Evolutionary conservation across 92 coral and sea anemone species (phyloP).

Genomic region (Scolanthus callimorphus): DNA sequence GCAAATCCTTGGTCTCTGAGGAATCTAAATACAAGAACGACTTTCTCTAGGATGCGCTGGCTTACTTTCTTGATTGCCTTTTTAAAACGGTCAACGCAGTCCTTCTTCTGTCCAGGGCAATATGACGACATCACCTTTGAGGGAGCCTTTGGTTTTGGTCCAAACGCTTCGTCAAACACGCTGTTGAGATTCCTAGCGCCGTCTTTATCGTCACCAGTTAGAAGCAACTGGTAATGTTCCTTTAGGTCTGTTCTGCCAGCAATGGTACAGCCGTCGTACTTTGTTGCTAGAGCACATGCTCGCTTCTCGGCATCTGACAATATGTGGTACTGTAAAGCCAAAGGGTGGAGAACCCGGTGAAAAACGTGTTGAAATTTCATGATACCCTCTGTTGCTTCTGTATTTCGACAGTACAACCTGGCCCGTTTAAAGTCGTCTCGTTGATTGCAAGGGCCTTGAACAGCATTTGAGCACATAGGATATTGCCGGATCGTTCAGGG

Average conservation of each 20-base stretch:
- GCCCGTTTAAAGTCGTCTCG: neutral
- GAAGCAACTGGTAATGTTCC: neutral
- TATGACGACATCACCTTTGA: neutral
- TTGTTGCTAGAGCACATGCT: slow-evolving; percentile 14
- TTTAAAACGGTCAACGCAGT: neutral
- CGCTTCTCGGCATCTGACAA: slow-evolving; percentile 3
- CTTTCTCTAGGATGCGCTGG: slow-evolving; percentile 5
- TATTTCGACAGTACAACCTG: slow-evolving; percentile 12
- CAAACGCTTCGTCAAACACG: neutral
- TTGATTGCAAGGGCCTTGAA: neutral
- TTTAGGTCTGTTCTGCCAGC: neutral
- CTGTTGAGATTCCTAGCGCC: neutral
- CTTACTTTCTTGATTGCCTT: neutral
- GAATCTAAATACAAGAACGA: slow-evolving; percentile 14
- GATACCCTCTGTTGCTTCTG: neutral
- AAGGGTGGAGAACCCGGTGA: slow-evolving; percentile 8
- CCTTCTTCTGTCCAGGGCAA: neutral
- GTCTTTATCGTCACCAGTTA: slow-evolving; percentile 5
- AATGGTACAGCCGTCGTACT: neutral
- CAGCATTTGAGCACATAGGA: neutral
- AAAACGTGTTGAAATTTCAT: slow-evolving; percentile 8
- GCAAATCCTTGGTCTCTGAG: slow-evolving; percentile 26
- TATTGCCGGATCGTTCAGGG: neutral
- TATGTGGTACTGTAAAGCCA: slow-evolving; percentile 14
- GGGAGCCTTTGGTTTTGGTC: neutral